Base-by-base conservation (phyloP, 1,140 invertebrate genomes). In the Mamestra configurata region DNA sequence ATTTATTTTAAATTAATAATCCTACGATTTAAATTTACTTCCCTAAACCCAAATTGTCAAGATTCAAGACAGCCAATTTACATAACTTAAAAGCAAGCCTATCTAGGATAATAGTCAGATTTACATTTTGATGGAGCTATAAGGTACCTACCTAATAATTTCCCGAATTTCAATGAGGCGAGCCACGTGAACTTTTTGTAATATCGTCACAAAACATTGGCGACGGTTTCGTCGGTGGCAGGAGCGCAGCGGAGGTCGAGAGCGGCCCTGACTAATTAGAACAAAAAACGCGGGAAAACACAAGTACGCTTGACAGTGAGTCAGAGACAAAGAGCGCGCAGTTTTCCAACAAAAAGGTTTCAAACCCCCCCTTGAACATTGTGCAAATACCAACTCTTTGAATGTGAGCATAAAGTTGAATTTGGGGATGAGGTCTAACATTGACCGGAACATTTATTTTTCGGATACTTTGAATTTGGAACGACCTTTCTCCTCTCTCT, bases 221-320 rank as follows among this genome's bases (percentile, higher is more conserved):
- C 79, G 75, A 70, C 79, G 40, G 57, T 73, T 72, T 55, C 80
- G 57, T 64, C 10, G 73, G 72, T 43, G 27, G 72, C 71, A 35
- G 79, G 49, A 77, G 79, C 73, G 66, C 64, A 22, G 61, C 81
- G 72, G 73, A 77, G 79, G 87, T 90, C 88, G 89, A 92, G 91
- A 89, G 91, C 86, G 88, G 87, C 91, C 88, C 86, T 89, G 92
- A 92, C 92, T 93, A 94, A 94, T 94, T 94, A 93, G 92, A 94
- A 94, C 93, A 94, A 94, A 94, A 94, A 94, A 93, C 92, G 92
- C 92, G 93, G 92, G 92, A 92, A 94, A 93, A 94, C 92, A 94
- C 85, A 92, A 94, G 93, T 92, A 92, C 87, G 92, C 93, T 94
- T 93, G 91, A 94, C 93, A 94, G 91, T 92, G 92, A 94, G 89